Base-by-base conservation (phyloP, 1,140 invertebrate species). In the Papilio dardanus region DNA sequence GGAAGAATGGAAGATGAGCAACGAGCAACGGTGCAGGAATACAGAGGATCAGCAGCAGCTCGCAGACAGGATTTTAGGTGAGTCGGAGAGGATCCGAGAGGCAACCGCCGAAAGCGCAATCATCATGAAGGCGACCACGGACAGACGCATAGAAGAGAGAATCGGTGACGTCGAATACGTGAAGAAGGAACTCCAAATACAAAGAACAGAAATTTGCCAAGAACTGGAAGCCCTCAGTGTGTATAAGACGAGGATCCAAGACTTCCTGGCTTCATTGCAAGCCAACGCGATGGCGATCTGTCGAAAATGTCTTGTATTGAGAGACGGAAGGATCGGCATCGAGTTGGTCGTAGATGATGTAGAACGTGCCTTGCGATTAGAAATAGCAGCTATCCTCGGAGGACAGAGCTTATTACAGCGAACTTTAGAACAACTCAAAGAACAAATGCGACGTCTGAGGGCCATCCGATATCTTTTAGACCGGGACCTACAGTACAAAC, bases 161-260 rank as follows among this genome's bases (percentile, higher is more conserved):
- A 94, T 98, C 12, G 95, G 96, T 74, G 97, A 98, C 83, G 96
- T 98, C 40, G 95, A 97, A 77, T 98, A 97, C 86, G 96, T 96
- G 81, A 96, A 96, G 84, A 94, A 95, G 14, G 97, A 98, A 87
- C 90, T 98, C n/a, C 94, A 96, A 82, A 92, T 94, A 3, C 96
- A 97, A 88, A 95, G 97, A 76, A 96, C 96, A 88, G 95, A 96
- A 83, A 92, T 97, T n/a, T 94, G 95, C 66, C 92, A 95, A 40
- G 97, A 98, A 93, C 94, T 96, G 54, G 96, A 97, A 86, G 95
- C 95, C 42, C 86, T 97, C 4, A 84, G 86, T 14, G 94, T 95
- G n/a, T 97, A 96, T 77, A 96, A 96, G 86, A 91, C 95, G 93
- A 83, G 95, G 95, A 74, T 95, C 96, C 33, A 94, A 93, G 78